Conservation (phyloP, 2,797 vertebrate genomes). For the Crenichthys baileyi region DNA sequence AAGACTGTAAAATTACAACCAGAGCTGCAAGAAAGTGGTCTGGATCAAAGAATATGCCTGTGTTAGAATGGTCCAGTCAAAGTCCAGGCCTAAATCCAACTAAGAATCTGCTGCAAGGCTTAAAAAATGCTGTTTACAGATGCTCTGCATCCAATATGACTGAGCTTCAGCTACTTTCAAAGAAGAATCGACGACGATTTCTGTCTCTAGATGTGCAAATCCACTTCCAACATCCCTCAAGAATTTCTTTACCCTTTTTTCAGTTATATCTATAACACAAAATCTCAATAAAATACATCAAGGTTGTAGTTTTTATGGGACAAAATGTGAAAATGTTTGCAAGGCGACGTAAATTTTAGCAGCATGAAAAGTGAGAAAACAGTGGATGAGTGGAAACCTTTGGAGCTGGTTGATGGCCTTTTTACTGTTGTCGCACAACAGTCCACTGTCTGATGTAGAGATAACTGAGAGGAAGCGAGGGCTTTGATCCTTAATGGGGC, state of each 20-base stretch:
- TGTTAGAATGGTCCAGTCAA: background rate
- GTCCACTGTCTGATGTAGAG: slow-evolving; percentile 67
- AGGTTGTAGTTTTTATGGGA: background rate
- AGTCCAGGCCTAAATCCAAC: background rate
- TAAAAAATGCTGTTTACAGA: background rate
- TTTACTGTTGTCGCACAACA: slow-evolving; percentile 60
- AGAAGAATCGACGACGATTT: background rate
- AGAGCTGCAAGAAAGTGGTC: background rate
- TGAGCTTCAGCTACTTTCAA: background rate
- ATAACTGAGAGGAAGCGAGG: slow-evolving; percentile 67
- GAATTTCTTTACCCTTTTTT: background rate
- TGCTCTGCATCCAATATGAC: background rate
- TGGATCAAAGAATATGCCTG: background rate
- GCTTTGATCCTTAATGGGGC: slow-evolving; percentile 78
- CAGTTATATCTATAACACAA: background rate
- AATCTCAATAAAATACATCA: background rate
- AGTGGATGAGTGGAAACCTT: slow-evolving; percentile 34
- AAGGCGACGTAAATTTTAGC: background rate
- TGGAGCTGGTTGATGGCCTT: slow-evolving; percentile 37
- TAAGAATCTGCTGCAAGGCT: background rate
- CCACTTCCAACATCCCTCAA: too few relatives aligned
- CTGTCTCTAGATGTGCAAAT: background rate
- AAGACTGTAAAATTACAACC: background rate
- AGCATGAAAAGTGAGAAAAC: slow-evolving; percentile 10
- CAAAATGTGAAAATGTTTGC: background rate